Evolutionary conservation across 2,888 invertebrate genomes (phyloP).

Genomic region (Ophion costatus): DNA sequence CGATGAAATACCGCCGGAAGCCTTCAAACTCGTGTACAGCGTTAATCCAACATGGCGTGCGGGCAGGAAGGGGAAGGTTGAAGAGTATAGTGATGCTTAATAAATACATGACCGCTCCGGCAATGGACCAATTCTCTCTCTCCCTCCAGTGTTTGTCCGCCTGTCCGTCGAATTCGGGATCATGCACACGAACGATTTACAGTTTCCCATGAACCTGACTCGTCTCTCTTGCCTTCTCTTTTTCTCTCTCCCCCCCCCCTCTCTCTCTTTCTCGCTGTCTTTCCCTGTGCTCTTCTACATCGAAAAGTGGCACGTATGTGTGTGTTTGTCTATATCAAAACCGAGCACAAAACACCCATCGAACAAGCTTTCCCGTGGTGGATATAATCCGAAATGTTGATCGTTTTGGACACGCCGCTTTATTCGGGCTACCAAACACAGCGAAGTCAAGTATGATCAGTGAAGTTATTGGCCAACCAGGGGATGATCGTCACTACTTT

Average conservation of each 20-base stretch:
- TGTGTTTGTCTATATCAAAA: constrained; percentile 21
- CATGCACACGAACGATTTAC: constrained; percentile 71
- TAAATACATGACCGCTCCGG: constrained; percentile 74
- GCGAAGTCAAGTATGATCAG: constrained; percentile 27
- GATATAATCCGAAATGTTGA: constrained; percentile 65
- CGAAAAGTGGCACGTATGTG: constrained; percentile 17
- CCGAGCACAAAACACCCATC: constrained; percentile 46
- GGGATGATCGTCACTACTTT: background rate
- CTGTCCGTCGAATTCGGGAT: constrained; percentile 67
- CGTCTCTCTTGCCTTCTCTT: background rate
- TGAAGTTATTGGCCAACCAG: constrained; percentile 23
- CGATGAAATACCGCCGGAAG: background rate
- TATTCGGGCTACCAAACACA: constrained; percentile 25
- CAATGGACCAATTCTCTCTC: constrained; percentile 37
- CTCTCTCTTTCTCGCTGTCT: constrained; percentile 28
- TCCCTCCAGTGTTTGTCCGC: constrained; percentile 28
- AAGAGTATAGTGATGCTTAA: constrained; percentile 72
- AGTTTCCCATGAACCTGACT: constrained; percentile 57
- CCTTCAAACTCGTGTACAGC: constrained; percentile 1
- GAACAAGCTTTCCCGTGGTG: constrained; percentile 39
- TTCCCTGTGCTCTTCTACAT: constrained; percentile 50
- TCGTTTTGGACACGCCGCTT: constrained; percentile 44
- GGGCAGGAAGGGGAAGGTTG: constrained; percentile 41
- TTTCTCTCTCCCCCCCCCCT: constrained; percentile 5
- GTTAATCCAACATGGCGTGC: constrained; percentile 39